Evolutionary conservation across 2,113 vertebrate genomes (phyloP), one percentile per base, ranked within the genome.

Genomic region (Galemys pyrenaicus): DNA sequence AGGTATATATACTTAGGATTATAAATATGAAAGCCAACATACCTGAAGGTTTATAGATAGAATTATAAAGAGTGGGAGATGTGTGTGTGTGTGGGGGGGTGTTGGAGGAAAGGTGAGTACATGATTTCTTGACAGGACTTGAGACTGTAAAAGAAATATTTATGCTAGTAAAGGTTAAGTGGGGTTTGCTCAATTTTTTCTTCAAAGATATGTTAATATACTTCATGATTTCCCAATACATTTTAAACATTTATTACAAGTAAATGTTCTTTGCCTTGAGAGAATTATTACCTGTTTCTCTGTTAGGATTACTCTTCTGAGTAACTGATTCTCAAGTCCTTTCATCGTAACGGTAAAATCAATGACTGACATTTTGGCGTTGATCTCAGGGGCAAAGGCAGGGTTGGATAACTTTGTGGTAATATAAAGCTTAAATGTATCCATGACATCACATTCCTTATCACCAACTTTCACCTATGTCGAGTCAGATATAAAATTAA

Each of bases 341-440:
- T 98, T 98, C 98, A 98, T 98, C 20, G 98, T 98, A 64, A 98
- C 98, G 46, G 98, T 98, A 96, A 98, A 98, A 97, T 98, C 98
- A 77, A 98, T 98, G 93, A 98, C 98, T 5, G 98, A 98, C 15
- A 98, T 97, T 94, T 98, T 98, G 81, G 98, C 98, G 75, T 98
- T 98, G 92, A 98, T 98, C 97, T 98, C 98, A 49, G 98, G 98
- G 1, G 98, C 98, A 93, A 98, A 98, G 88, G 98, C 93, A 94
- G 98, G 98, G 97, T 98, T 98, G 3, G 98, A 97, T 88, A 98
- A 96, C 82, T 98, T 98, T 7, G 98, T 98, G 51, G 98, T 98
- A 75, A 98, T 98, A 58, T 98, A 98, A 17, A 98, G 96, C 95
- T 97, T 98, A 98, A 98, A 98, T 15, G 98, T 46, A 91, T 54